Base-by-base conservation (phyloP, 1,140 invertebrate species). In the Lordiphosa mommai region DNA sequence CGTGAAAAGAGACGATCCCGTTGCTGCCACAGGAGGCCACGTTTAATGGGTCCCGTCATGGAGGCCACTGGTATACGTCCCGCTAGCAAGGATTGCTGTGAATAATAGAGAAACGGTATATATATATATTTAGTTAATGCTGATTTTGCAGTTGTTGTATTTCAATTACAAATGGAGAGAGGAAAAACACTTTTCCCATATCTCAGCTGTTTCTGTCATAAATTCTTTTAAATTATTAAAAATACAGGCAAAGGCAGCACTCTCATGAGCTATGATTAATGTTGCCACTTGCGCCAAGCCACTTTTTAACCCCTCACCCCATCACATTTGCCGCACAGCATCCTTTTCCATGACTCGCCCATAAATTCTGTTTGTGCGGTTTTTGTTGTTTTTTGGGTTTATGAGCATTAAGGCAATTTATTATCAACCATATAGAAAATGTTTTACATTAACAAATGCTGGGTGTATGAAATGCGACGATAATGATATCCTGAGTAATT, bases 11-110 rank as follows among this genome's bases (percentile, higher is more conserved):
- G 90, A 63, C 92, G 90, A 84, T 93, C 92, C 48, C 92, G 87
- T 72, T 93, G 93, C 84, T 93, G 92, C 90, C 92, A 93, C 32
- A 94, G 87, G 10, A 93, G 88, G 17, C 93, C 93, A 40, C 92
- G 91, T 72, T 93, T 93, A 63, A 93, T 90, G 34, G 92, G 91
- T 59, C 88, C 88, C 50, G 87, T 88, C 86, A 88, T 88, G 63
- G 88, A 87, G 60, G 82, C 74, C 37, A 88, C 80, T 36, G 87
- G 85, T 50, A 88, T 88, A 41, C 88, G 85, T 59, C 88, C 88
- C 46, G 89, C 88, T 47, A 90, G 77, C 60, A 90, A 77, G 48
- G 89, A 90, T 90, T 91, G 89, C 87, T 88, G 82, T 29, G 68
- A 73, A 66, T 48, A 66, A 34, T 41, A 61, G 20, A 74, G 38